phyloP scores from a whole-genome alignment of 1,140 invertebrate species.

The Drosophila triauraria region DNA sequence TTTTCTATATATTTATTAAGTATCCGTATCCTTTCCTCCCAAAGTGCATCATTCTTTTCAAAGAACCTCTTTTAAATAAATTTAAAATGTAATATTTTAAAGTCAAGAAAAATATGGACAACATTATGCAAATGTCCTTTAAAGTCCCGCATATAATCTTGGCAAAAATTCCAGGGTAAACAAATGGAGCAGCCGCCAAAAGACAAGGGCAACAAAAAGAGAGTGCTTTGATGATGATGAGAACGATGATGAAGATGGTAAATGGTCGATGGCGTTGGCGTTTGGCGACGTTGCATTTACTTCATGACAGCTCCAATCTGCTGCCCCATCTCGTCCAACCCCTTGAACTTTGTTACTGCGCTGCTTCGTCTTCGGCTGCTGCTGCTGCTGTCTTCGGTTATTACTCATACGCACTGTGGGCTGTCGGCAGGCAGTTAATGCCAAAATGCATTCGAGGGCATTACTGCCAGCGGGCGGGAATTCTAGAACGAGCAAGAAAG shows the following conservation, averaged over 20 bases:
- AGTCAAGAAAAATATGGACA: too few species aligned
- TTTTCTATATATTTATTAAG: too few species aligned
- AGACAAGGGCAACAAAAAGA: slow-evolving; percentile 2
- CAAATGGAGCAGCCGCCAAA: slow-evolving; percentile 20
- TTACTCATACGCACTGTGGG: slow-evolving; percentile 79
- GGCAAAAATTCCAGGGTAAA: slow-evolving; percentile 13
- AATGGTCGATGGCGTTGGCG: slow-evolving; percentile 63
- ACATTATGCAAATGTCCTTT: too few species aligned
- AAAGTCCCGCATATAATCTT: background rate
- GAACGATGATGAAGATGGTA: slow-evolving; percentile 28
- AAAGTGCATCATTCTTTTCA: background rate
- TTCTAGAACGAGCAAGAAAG: background rate
- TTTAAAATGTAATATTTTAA: background rate
- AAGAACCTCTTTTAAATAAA: background rate
- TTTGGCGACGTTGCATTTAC: slow-evolving; percentile 57
- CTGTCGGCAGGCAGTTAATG: slow-evolving; percentile 49
- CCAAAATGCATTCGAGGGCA: slow-evolving; percentile 52
- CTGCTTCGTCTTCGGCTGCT: background rate
- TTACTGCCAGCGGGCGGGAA: slow-evolving; percentile 29
- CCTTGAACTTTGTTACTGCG: slow-evolving; percentile 41
- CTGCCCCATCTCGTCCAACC: background rate
- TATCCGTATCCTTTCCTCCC: background rate
- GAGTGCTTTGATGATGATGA: slow-evolving; percentile 17
- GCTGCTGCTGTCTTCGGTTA: slow-evolving; percentile 46
- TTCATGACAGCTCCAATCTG: slow-evolving; percentile 60